Base-by-base conservation (phyloP, 2,113 vertebrate species). In the Peromyscus californicus region DNA sequence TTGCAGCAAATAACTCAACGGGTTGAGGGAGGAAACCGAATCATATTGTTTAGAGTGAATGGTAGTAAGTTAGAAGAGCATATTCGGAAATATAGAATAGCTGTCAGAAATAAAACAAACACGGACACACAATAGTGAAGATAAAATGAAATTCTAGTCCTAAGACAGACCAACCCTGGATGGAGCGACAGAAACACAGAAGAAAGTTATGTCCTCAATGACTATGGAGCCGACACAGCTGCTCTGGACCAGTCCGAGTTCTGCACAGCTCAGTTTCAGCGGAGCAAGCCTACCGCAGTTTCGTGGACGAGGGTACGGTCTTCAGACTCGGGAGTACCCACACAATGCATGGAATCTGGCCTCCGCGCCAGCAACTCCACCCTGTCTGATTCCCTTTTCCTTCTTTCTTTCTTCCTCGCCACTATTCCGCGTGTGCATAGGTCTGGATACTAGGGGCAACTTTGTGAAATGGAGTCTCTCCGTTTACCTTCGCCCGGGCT, bases 21-120 rank as follows among this genome's bases (percentile, higher is more conserved):
- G 33, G 59, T 39, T 48, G 65, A 86, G 89, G 21, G 3, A 57
- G 36, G 33, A 94, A 94, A n/a, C 67, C 7, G 31, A 91, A 80
- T 59, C 82, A 72, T 61, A 61, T 86, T 45, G 80, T 96, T 84
- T 93, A 61, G 93, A 92, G 17, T 21, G 83, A 93, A 88, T 54
- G 85, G 39, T 92, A 39, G 26, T 87, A 79, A 89, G 48, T 69
- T 88, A 51, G 67, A 84, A 94, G 93, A 45, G 15, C 7, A 29
- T 76, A 86, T 91, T 95, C 16, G 87, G 70, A 96, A 95, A 65
- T 22, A 70, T 70, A 86, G 17, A 69, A 87, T 3, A 61, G 17
- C 39, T 36, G 36, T 87, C 2, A 67, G 83, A 95, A 93, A 91
- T 67, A 78, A 93, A 78, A 80, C 16, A 70, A 45, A 13, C 9